Conservation (phyloP, 2,888 invertebrate species). For the Amblyjoppa proteus region DNA sequence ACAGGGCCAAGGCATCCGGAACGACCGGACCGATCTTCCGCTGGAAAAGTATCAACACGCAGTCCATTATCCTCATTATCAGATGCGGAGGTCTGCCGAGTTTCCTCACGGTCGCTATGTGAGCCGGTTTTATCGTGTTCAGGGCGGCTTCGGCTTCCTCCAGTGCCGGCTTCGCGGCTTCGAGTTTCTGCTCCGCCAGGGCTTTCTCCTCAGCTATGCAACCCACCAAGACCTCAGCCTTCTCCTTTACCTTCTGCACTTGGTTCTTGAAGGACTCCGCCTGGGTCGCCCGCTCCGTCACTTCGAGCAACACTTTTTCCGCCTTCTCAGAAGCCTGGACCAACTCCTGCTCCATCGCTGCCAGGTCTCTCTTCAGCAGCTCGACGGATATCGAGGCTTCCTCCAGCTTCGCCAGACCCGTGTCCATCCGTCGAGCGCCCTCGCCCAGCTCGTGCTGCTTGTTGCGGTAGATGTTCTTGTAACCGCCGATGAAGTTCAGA, state of each 20-base stretch:
- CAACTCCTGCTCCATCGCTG: conserved; percentile 97
- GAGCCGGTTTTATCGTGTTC: conserved; percentile 98
- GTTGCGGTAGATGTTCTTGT: conserved; percentile 96
- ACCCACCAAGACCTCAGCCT: conserved; percentile 95
- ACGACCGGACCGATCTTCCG: conserved; percentile 92
- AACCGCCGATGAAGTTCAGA: conserved; percentile 97
- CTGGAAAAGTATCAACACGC: conserved; percentile 96
- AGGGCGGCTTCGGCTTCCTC: conserved; percentile 98
- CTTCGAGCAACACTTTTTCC: conserved; percentile 94
- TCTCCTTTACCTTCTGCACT: conserved; percentile 98
- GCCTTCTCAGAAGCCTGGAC: conserved; percentile 97
- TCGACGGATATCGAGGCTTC: conserved; percentile 98
- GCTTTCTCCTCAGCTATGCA: conserved; percentile 96
- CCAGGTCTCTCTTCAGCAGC: conserved; percentile 95
- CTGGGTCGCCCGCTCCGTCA: conserved; percentile 97
- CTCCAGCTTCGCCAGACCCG: conserved; percentile 96
- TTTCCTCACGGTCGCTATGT: conserved; percentile 97
- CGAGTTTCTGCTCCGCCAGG: conserved; percentile 95
- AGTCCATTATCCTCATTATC: conserved; percentile 99
- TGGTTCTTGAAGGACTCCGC: conserved; percentile 98
- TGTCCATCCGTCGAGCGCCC: conserved; percentile 97
- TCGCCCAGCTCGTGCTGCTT: conserved; percentile 96
- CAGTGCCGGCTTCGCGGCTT: conserved; percentile 97
- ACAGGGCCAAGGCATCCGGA: conserved; percentile 92
- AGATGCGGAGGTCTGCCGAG: conserved; percentile 97